These are phyloP conservation scores for Florisuga fusca DNA, from an alignment of 2,797 vertebrate species.

Conservation along the genomic window DNA sequence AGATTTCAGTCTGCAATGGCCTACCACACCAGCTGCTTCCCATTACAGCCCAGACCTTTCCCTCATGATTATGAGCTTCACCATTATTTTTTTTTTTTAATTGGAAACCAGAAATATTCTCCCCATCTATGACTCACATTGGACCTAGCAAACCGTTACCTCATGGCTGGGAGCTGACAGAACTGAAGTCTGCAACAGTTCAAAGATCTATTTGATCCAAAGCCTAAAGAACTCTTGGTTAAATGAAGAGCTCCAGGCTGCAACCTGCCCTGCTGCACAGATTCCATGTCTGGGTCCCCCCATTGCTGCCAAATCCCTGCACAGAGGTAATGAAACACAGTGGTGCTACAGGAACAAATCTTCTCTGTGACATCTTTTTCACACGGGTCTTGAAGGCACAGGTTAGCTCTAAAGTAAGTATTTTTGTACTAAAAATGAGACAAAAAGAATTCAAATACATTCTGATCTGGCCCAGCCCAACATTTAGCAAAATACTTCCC, in stretches of 20 bases:
- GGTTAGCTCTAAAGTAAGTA: background rate
- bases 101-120: conserved; percentile 59
- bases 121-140: conserved; percentile 31
- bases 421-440: background rate
- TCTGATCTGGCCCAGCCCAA: background rate
- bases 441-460: fast-evolving
- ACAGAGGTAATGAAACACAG: background rate
- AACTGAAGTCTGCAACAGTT: background rate
- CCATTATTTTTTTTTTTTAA: conserved; percentile 4
- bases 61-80: background rate
- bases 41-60: conserved; percentile 48
- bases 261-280: background rate
- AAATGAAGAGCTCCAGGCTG: background rate
- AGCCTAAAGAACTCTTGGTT: background rate
- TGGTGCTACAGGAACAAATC: background rate
- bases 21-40: conserved; percentile 61
- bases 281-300: background rate
- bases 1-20: conserved; percentile 43
- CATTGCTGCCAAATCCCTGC: fast-evolving
- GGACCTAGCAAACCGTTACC: conserved; percentile 6
- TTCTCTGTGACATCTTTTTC: background rate
- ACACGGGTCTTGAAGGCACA: background rate
- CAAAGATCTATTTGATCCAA: conserved; percentile 7
- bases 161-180: conserved; percentile 13
- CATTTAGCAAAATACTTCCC: background rate